Evolutionary conservation across 2,113 vertebrate genomes (phyloP).

Genomic region (Sakesphorus luctuosus): DNA sequence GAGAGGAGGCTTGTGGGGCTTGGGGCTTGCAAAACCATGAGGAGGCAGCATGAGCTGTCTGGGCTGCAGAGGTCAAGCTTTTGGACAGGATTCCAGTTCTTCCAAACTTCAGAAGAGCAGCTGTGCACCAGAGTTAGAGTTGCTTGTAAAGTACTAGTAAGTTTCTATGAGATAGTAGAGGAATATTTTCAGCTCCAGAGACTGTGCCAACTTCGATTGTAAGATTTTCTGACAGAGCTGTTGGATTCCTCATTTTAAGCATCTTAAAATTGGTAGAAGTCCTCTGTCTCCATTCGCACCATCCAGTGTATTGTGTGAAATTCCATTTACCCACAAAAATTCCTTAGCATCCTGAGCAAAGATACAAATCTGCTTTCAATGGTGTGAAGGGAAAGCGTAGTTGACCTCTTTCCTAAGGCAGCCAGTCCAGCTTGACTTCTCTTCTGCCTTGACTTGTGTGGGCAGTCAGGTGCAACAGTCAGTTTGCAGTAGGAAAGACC

Average conservation of each 20-base stretch:
- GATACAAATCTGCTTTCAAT: neutral
- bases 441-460: neutral
- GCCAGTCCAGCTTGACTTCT: neutral
- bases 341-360: neutral
- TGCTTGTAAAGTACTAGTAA: neutral
- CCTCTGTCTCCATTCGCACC: neutral
- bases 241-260: neutral
- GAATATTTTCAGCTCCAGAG: neutral
- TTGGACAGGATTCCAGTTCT: neutral
- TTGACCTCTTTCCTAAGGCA: neutral
- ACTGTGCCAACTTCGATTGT: neutral
- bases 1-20: neutral
- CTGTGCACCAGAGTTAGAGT: neutral
- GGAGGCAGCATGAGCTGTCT: neutral
- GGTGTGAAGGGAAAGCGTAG: neutral
- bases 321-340: neutral
- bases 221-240: neutral
- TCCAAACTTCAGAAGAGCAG: neutral
- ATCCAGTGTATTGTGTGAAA: rapidly evolving
- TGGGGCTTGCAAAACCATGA: neutral
- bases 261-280: neutral
- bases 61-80: neutral
- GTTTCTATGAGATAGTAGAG: neutral
- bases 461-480: neutral
- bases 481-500: neutral